Base-by-base conservation (phyloP, 2,113 vertebrate genomes). In the Engystomops pustulosus region DNA sequence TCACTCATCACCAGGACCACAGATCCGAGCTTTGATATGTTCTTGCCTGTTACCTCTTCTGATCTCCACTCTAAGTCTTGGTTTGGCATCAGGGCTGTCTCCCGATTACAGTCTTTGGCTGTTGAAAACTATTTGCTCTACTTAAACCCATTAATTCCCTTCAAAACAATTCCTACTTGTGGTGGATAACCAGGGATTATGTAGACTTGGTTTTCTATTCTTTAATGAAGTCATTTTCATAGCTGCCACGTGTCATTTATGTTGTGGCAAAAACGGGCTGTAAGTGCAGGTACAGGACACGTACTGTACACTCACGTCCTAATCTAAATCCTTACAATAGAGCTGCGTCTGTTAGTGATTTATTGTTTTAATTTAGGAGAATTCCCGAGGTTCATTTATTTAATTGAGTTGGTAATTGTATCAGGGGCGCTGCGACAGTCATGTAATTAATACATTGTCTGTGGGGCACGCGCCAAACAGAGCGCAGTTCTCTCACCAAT, bases 381-480 rank as follows among this genome's bases (percentile, higher is more conserved):
- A 58, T 77, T 77, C 74, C 74, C 74, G 36, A 20, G 49, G 74
- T 77, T 53, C 6, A 23, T 77, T 55, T 15, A 77, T 77, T n/a
- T 77, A 77, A 77, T 77, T 77, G 51, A 77, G 51, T 58, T 51
- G 38, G 30, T 77, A 77, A 55, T 77, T 77, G 34, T 51, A 36
- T 77, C 49, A 14, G 18, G 2, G 36, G 32, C 30, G 45, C 49
- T 55, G 49, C 23, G 74, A 77, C 74, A 53, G 15, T 25, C 49
- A 58, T 23, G 45, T 77, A 77, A 55, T 77, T 58, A 77, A 77
- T 58, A 58, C 74, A 38, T 77, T 76, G 72, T 77, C 74, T 77
- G 11, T 36, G 51, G 30, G 49, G 32, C 32, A 15, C 74, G 32
- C 20, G 4, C 41, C 17, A 25, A 72, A 41, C 69, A 72, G 8